phyloP scores from a whole-genome alignment of 1,140 invertebrate species.

The Drosophila fuyamai region DNA sequence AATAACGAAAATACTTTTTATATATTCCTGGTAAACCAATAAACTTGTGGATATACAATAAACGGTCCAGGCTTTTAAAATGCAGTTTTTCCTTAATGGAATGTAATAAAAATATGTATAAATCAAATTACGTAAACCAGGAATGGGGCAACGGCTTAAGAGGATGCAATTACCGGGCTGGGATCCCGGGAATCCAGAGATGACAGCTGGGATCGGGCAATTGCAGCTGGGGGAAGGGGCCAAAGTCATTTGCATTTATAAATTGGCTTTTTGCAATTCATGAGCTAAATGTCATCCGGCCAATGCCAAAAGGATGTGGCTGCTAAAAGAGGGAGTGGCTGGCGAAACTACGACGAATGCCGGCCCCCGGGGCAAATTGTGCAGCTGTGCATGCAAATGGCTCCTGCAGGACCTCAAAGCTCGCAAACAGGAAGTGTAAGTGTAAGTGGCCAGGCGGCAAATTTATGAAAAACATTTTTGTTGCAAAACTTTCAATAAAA shows the following conservation, averaged over 20 bases:
- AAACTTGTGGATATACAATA: constrained; percentile 16
- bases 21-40: constrained; percentile 11
- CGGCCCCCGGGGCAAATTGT: constrained; percentile 58
- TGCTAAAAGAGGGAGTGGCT: not conserved
- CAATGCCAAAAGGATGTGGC: constrained; percentile 29
- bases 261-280: constrained; percentile 83
- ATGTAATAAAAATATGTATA: constrained; percentile 56
- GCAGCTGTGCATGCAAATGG: constrained; percentile 79
- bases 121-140: constrained; percentile 48
- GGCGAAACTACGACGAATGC: constrained; percentile 38
- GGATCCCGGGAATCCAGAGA: constrained; percentile 30
- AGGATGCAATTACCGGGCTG: constrained; percentile 32
- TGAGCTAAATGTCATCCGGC: constrained; percentile 70
- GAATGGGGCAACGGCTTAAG: constrained; percentile 9
- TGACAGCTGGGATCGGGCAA: constrained; percentile 33
- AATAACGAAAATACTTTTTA: not conserved
- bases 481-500: constrained; percentile 3
- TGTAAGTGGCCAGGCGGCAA: constrained; percentile 29
- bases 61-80: constrained; percentile 36
- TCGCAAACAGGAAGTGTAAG: constrained; percentile 31
- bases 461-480: constrained; percentile 37
- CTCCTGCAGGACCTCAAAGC: constrained; percentile 55
- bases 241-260: constrained; percentile 83
- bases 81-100: constrained; percentile 37
- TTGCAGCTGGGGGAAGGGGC: constrained; percentile 30